phyloP scores from a whole-genome alignment of 2,113 vertebrate species.

The Pterocles gutturalis region DNA sequence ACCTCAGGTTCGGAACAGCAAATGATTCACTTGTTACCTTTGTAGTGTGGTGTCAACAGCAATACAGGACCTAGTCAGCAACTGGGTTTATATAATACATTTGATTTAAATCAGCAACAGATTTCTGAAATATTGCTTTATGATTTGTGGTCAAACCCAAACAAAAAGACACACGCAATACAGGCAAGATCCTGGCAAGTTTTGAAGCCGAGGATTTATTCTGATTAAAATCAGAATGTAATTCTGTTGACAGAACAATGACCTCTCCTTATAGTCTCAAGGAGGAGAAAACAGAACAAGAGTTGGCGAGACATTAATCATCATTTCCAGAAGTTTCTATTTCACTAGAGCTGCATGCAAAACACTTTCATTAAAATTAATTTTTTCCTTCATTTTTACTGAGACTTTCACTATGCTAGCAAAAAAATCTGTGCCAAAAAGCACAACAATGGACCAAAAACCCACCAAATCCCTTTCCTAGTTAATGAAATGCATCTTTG shows the following conservation, averaged over 20 bases:
- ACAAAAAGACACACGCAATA: not conserved
- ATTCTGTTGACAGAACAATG: slow-evolving; percentile 39
- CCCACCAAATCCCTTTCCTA: not conserved
- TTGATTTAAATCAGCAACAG: not conserved
- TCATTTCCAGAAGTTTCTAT: not conserved
- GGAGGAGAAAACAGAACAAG: slow-evolving; percentile 4
- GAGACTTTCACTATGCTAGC: not conserved
- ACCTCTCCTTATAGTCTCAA: slow-evolving; percentile 7
- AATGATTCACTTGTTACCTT: no score
- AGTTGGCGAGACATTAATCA: not conserved
- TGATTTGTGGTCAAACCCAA: not conserved
- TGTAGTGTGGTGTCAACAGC: no score
- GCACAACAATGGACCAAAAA: not conserved
- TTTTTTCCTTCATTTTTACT: not conserved
- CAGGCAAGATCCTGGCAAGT: slow-evolving; percentile 19
- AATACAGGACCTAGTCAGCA: no score
- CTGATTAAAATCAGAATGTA: slow-evolving; percentile 62
- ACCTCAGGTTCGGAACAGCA: not conserved
- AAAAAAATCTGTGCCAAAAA: not conserved
- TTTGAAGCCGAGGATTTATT: slow-evolving; percentile 28
- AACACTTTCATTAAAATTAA: not conserved
- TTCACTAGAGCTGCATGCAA: not conserved
- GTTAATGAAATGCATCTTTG: not conserved
- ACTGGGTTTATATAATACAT: not conserved
- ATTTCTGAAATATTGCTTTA: no score